Percentiles rank a stretch among this genome's conserved stretches.
Evolutionary conservation across 1,140 invertebrate species (phyloP).

Genomic region (Helicoverpa armigera): DNA sequence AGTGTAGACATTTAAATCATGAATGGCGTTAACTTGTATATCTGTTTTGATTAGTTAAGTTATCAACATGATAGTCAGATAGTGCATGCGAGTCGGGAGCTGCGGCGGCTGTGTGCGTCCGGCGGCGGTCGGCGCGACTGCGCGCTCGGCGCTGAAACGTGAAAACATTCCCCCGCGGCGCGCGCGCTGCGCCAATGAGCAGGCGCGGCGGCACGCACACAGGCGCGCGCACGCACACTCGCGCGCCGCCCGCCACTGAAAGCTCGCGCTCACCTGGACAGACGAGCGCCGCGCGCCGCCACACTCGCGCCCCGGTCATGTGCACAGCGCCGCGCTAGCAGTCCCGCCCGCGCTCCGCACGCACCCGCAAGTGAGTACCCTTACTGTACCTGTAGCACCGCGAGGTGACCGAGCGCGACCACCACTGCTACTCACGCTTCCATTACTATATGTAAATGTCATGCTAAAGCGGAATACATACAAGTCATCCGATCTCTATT

Average conservation of each 20-base stretch:
- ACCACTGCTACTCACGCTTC: too few species aligned
- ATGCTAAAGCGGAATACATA: too few species aligned
- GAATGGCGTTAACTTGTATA: slow-evolving; percentile 37
- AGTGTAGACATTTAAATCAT: slow-evolving; percentile 19
- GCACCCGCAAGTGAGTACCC: not conserved
- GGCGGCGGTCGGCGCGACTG: slow-evolving; percentile 27
- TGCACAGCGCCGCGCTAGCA: not conserved
- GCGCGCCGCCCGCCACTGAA: slow-evolving; percentile 34
- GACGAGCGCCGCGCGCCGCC: slow-evolving; percentile 40
- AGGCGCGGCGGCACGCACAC: slow-evolving; percentile 37
- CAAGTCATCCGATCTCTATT: too few species aligned
- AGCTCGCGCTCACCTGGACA: slow-evolving; percentile 47
- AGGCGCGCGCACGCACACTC: slow-evolving; percentile 49
- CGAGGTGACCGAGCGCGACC: too few species aligned
- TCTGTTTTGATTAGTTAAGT: slow-evolving; percentile 46
- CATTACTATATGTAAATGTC: too few species aligned
- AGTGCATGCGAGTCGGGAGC: slow-evolving; percentile 9
- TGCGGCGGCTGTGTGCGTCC: slow-evolving; percentile 2
- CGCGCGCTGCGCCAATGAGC: slow-evolving; percentile 49
- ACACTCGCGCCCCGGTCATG: not conserved
- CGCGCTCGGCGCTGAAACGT: slow-evolving; percentile 49
- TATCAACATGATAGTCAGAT: slow-evolving; percentile 44
- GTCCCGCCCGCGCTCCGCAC: not conserved
- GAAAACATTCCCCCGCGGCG: slow-evolving; percentile 42
- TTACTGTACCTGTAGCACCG: too few species aligned